phyloP scores from a whole-genome alignment of 1,140 invertebrate species.

The Rhysida immarginata region DNA sequence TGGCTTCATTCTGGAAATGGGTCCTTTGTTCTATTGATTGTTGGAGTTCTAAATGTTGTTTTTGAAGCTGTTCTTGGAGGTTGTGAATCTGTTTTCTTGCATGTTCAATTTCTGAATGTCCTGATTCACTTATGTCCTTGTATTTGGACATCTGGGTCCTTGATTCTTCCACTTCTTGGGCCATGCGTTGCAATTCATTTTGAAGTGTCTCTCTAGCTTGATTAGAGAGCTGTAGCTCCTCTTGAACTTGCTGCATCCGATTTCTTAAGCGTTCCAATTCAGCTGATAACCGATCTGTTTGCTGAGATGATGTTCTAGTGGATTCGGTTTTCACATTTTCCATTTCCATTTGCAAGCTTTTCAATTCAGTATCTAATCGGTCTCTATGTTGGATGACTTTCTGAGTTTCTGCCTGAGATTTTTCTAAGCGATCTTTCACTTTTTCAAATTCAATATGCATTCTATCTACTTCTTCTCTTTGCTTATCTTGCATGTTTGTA shows the following conservation, averaged over 20 bases:
- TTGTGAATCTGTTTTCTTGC: not conserved
- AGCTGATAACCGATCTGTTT: constrained; percentile 58
- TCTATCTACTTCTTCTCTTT: constrained; percentile 44
- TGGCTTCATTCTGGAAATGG: constrained; percentile 5
- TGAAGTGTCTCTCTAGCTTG: constrained; percentile 17
- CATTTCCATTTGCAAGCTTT: constrained; percentile 32
- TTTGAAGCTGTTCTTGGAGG: not conserved
- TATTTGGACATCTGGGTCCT: constrained; percentile 17
- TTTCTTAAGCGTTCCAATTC: constrained; percentile 62
- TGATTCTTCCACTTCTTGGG: constrained; percentile 16
- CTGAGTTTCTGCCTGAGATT: constrained; percentile 44
- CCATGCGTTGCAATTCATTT: constrained; percentile 15
- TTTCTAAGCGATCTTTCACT: constrained; percentile 65
- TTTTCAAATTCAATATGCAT: constrained; percentile 72
- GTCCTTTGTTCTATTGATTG: not conserved
- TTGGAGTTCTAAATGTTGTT: constrained; percentile 6
- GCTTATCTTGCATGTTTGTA: constrained; percentile 53
- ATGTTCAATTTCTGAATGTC: constrained; percentile 29
- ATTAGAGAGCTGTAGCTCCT: constrained; percentile 18
- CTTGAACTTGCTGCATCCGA: constrained; percentile 17
- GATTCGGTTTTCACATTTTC: not conserved
- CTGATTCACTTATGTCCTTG: constrained; percentile 38
- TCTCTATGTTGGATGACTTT: constrained; percentile 40
- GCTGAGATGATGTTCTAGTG: constrained; percentile 16
- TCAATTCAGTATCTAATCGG: constrained; percentile 49